These are phyloP conservation scores for Scomber scombrus DNA, from an alignment of 2,113 vertebrate species.

Conservation along the genomic window DNA sequence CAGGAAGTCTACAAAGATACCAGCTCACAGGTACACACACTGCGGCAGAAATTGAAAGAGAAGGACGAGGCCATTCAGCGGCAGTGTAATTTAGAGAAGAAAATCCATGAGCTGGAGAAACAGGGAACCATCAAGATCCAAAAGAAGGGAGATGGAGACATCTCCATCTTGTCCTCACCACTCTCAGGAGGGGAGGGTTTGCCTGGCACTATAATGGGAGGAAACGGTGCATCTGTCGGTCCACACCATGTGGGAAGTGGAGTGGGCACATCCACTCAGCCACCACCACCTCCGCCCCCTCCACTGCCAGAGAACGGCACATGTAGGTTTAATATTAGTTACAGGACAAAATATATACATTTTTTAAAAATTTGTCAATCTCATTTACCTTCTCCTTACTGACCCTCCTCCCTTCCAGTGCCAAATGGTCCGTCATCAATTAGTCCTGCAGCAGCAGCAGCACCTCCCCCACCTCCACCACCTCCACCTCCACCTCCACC, in stretches of 20 bases:
- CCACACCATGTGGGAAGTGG: conserved; percentile 43
- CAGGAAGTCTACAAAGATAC: conserved; percentile 94
- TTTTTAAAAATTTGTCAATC: not conserved
- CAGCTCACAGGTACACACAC: conserved; percentile 90
- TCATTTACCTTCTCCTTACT: not conserved
- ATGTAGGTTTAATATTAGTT: conserved; percentile 60
- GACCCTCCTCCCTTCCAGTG: conserved; percentile 74
- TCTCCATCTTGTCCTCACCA: conserved; percentile 76
- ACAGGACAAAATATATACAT: not conserved
- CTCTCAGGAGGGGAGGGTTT: conserved; percentile 34
- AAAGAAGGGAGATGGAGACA: conserved; percentile 86
- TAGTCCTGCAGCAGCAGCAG: conserved; percentile 71
- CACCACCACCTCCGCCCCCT: conserved; percentile 82
- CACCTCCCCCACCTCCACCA: conserved; percentile 75
- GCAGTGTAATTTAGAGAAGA: conserved; percentile 87
- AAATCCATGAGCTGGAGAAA: conserved; percentile 86
- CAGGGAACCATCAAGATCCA: conserved; percentile 85
- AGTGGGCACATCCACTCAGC: conserved; percentile 43
- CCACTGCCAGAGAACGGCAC: conserved; percentile 72
- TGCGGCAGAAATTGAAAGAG: conserved; percentile 92
- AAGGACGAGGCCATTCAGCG: conserved; percentile 94
- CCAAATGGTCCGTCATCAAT: conserved; percentile 86
- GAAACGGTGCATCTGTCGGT: conserved; percentile 27
- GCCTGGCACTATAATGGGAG: conserved; percentile 48
- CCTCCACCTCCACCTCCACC: conserved; percentile 71